Evolutionary conservation across 2,797 vertebrate species (phyloP), one percentile per base, ranked within the genome.

Genomic region (Epinephelus awoara): DNA sequence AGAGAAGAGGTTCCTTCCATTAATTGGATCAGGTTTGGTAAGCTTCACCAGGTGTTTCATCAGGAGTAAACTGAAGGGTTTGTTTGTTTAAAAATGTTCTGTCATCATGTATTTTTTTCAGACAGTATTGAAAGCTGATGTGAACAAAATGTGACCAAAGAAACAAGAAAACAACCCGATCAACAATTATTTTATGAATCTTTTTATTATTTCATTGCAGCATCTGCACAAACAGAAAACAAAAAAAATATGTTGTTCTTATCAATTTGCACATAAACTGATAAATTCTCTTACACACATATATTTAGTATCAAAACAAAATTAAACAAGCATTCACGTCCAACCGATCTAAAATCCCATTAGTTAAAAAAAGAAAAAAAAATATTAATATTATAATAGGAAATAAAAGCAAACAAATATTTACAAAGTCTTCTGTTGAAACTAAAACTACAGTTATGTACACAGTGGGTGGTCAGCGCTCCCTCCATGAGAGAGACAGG

Each of bases 341-440:
- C 58, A 79, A 84, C 81, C 61, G 62, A 91, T 91, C 86, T 85
- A 86, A 91, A 90, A 87, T 82, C 90, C 94, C 94, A 87, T 89
- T 93, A 92, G 85, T 92, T 92, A 87, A 81, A 92, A 92, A 91
- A 34, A 6, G 5, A 6, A 89, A 78, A 79, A 87, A 89, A 75
- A 78, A 64, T 82, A 90, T 85, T 79, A 85, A 86, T 90, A 92
- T 91, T 80, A 89, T 66, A 88, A 87, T 75, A 89, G 77, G 61
- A 89, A 88, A 84, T 81, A 86, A 83, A 88, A 84, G 72, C 85
- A 89, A 84, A 88, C 71, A 91, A 69, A 85, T 96, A 96, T 96
- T 92, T 95, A 96, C 94, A 88, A 57, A 77, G 74, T 89, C 77
- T 88, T 91, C 73, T 79, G 40, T 81, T 83, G 19, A 83, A 75